phyloP scores from a whole-genome alignment of 2,797 vertebrate species.

The Clarias laeviceps region DNA sequence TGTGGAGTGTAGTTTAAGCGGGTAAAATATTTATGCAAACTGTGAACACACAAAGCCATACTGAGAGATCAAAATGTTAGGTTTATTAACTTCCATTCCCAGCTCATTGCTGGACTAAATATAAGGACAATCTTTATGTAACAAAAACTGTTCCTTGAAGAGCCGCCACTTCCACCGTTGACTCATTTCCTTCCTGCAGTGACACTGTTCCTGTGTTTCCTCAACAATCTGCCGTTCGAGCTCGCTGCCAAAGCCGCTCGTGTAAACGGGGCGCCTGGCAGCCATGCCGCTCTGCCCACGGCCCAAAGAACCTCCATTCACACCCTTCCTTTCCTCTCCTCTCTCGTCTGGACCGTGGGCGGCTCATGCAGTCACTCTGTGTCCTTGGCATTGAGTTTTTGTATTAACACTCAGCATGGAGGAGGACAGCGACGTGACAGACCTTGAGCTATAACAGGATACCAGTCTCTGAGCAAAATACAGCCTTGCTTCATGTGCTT shows the following conservation, averaged over 20 bases:
- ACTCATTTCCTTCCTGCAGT: constrained; percentile 66
- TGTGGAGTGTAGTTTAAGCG: background rate
- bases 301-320: constrained; percentile 24
- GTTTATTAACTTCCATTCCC: background rate
- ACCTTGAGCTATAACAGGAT: constrained; percentile 47
- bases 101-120: background rate
- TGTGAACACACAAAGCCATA: background rate
- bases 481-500: constrained; percentile 17
- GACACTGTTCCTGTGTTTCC: constrained; percentile 63
- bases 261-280: constrained; percentile 40
- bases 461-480: constrained; percentile 42
- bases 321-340: background rate
- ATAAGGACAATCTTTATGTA: background rate
- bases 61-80: background rate
- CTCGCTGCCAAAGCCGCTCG: constrained; percentile 26
- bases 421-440: constrained; percentile 43
- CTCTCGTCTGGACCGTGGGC: constrained; percentile 40
- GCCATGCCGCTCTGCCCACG: constrained; percentile 17
- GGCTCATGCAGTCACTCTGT: constrained; percentile 39
- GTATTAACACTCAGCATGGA: constrained; percentile 44
- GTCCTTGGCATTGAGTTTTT: constrained; percentile 51
- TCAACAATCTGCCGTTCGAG: constrained; percentile 34
- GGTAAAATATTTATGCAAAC: background rate
- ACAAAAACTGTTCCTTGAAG: constrained; percentile 27
- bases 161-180: constrained; percentile 55